Evolutionary conservation across 2,888 invertebrate species (phyloP).

Genomic region (Trissoscelio sp.): DNA sequence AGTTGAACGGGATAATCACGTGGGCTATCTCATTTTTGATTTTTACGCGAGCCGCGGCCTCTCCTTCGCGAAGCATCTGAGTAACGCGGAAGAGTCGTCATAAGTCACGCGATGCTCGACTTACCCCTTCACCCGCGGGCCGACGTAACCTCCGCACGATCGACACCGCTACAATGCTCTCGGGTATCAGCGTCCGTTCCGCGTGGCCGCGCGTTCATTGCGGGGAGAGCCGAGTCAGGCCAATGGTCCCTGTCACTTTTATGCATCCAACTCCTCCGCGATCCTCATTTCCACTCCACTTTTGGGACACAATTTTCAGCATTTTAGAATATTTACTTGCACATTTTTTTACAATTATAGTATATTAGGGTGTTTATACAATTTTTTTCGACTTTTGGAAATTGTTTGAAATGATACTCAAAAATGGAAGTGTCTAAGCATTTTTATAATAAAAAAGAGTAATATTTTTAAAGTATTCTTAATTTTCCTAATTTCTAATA

Average conservation of each 20-base stretch:
- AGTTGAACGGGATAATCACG: constrained; percentile 34
- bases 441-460: too few relatives aligned
- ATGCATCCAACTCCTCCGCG: constrained; percentile 37
- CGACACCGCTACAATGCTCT: constrained; percentile 65
- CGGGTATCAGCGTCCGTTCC: constrained; percentile 53
- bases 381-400: too few relatives aligned
- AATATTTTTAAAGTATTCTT: too few relatives aligned
- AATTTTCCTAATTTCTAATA: too few relatives aligned
- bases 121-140: constrained; percentile 66
- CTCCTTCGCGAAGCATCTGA: constrained; percentile 59
- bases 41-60: constrained; percentile 56
- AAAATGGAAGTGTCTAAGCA: too few relatives aligned
- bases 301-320: constrained; percentile 18
- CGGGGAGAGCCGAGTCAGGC: constrained; percentile 54
- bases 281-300: constrained; percentile 54
- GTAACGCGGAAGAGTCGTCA: constrained; percentile 68
- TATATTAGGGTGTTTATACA: too few relatives aligned
- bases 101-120: constrained; percentile 70
- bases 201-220: constrained; percentile 48
- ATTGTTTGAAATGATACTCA: too few relatives aligned
- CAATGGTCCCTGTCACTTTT: constrained; percentile 63
- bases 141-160: constrained; percentile 63
- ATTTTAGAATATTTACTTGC: too few relatives aligned
- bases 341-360: too few relatives aligned
- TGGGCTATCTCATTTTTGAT: constrained; percentile 54